Percentiles rank a stretch among this genome's conserved stretches.
Conservation (phyloP, 2,113 vertebrate species). For the Limnothrissa miodon region DNA sequence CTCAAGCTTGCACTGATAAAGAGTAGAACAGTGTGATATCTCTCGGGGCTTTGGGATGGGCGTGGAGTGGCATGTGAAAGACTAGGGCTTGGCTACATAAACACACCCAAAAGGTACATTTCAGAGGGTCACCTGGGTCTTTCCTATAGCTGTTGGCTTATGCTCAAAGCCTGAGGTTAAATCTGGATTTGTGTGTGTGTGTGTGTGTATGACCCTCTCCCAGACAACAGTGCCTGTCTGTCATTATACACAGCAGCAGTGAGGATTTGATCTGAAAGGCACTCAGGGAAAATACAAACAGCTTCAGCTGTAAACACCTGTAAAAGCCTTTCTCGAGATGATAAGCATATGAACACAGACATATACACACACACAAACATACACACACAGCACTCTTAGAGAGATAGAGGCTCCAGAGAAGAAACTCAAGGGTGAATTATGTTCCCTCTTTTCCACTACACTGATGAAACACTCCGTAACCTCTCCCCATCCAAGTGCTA, state of each 20-base stretch:
- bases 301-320: not conserved
- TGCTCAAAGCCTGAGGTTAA: not conserved
- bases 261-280: not conserved
- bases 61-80: not conserved
- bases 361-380: not conserved
- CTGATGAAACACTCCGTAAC: too few relatives aligned
- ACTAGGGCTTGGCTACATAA: not conserved
- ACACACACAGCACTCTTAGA: not conserved
- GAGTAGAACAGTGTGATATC: not conserved
- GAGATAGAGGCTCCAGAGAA: too few relatives aligned
- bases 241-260: conserved; percentile 2
- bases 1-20: not conserved
- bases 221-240: not conserved
- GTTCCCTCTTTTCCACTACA: too few relatives aligned
- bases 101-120: not conserved
- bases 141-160: not conserved
- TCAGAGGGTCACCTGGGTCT: not conserved
- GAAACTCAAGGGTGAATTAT: not conserved
- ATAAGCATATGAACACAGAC: not conserved
- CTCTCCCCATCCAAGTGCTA: too few relatives aligned
- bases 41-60: not conserved
- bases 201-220: not conserved
- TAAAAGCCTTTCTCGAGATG: not conserved
- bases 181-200: not conserved
- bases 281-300: not conserved